Evolutionary conservation across 2,888 invertebrate species (phyloP), one percentile per base, ranked within the genome.

Genomic region (Lepidocyrtinus sp.): DNA sequence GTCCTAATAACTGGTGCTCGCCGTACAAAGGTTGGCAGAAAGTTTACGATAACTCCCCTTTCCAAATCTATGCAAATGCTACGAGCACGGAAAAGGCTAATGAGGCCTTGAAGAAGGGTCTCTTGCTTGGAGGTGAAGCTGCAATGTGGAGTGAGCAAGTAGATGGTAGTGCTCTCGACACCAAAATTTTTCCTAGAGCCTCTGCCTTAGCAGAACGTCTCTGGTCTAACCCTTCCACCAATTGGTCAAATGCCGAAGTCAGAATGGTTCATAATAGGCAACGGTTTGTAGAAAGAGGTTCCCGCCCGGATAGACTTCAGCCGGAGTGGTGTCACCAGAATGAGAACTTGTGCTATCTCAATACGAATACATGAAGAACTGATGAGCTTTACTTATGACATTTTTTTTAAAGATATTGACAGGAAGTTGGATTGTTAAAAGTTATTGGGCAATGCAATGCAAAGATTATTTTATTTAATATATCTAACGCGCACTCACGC

Each of bases 21-120:
- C 96, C 96, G 0, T 96, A 95, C 89, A 95, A 94, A 87, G 94
- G 95, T 1, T 96, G 96, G 96, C 95, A 96, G 89, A 36, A 36
- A 36, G 7, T 36, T 36, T 36, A 96, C 87, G 50, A 68, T 9
- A 96, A 96, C 88, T 93, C 92, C 82, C 93, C 93, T 0, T 89
- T 90, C 24, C 87, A 88, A 7, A 92, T 95, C 82, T 74, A 89
- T 19, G 85, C 83, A 21, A 83, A 86, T 17, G 59, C 79, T 0
- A 78, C 83, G 9, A 76, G 61, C 67, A 46, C 7, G 1, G 74
- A 76, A 21, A 75, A 78, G 27, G 82, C 83, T 19, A 68, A 73
- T 2, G 26, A 64, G 12, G 85, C 84, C 9, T 68, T 82, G n/a
- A 25, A 79, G 21, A 22, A 75, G 2, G 83, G 85, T 2, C 86